Evolutionary conservation across 1,140 invertebrate genomes (phyloP).

Genomic region (roundworm (Caenorhabditis elegans)): DNA sequence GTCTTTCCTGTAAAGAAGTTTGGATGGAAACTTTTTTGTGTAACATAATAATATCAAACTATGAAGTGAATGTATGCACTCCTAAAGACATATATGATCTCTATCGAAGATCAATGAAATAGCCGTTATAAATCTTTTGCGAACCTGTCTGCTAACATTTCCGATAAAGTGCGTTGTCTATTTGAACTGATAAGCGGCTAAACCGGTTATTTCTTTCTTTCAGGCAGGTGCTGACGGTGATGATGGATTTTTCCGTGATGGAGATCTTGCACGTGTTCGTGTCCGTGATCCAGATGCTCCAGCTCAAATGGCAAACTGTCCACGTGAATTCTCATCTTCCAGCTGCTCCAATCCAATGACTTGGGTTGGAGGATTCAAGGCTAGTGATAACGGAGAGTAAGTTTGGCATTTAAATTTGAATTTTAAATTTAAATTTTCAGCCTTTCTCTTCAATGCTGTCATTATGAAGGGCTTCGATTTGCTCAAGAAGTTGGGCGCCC

Average conservation of each 20-base stretch:
- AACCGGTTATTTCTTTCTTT: constrained; percentile 21
- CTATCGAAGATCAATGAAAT: neutral
- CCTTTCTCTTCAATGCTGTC: constrained; percentile 53
- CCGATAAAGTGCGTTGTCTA: neutral
- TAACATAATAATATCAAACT: too few relatives aligned
- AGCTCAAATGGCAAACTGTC: constrained; percentile 47
- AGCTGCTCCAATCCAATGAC: constrained; percentile 45
- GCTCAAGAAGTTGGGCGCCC: constrained; percentile 55
- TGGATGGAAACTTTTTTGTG: too few relatives aligned
- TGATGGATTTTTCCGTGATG: constrained; percentile 55
- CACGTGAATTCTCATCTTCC: constrained; percentile 36
- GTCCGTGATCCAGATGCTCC: constrained; percentile 42
- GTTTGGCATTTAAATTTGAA: neutral
- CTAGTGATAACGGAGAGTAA: constrained; percentile 43
- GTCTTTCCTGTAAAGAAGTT: too few relatives aligned
- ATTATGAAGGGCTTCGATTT: constrained; percentile 56
- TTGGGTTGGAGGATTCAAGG: constrained; percentile 55
- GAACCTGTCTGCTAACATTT: constrained; percentile 26
- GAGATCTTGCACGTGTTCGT: constrained; percentile 39
- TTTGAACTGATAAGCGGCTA: neutral
- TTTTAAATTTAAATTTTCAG: neutral
- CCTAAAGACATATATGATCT: too few relatives aligned
- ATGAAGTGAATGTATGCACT: too few relatives aligned
- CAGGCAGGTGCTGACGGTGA: constrained; percentile 52
- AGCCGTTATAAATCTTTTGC: neutral